Base-by-base conservation (phyloP, 2,113 vertebrate species). In the Percopsis transmontana region DNA sequence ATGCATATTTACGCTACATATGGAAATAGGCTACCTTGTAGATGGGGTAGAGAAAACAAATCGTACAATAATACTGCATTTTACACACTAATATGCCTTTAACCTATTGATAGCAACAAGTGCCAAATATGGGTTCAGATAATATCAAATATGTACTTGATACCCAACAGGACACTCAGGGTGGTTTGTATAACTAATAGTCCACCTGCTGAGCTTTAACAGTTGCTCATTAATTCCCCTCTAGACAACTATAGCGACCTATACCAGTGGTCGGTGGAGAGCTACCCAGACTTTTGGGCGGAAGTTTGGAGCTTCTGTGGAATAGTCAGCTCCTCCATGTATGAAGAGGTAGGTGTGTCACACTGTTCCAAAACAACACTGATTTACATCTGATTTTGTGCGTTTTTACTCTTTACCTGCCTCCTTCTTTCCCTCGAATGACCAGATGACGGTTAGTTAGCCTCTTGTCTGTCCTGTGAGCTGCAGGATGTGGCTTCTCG, bases 261-360 rank as follows among this genome's bases (percentile, higher is more conserved):
- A 1, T 98, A 97, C 84, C 94, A 94, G 70, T 99, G 97, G 97
- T 98, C 97, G 0, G 92, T 98, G 75, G 92, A 94, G 53, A 93
- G 81, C 5, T 98, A 94, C 63, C 48, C 94, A 0, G 96, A 98
- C 76, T 99, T 99, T 83, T 99, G 97, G 97, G 92, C 88, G 0
- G 90, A 96, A 12, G 94, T 98, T 81, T 99, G 96, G 96, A 91
- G 92, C 20, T 98, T 94, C 90, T 94, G 96, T 15, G 94, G 94
- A 2, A 86, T 99, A 0, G 1, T 93, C 23, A 92, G 84, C 62
- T 99, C 97, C 0, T 90, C 80, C 72, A 86, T 85, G 1, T 97
- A 96, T 0, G 93, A 95, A 0, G 93, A 99, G 95, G 97, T 99
- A 73, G 85, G 93, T 66, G 1, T 2, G 2, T 12, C 0, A 1